Evolutionary conservation across 2,888 invertebrate species (phyloP), one percentile per base, ranked within the genome.

Genomic region (Linhomoeus sp.): DNA sequence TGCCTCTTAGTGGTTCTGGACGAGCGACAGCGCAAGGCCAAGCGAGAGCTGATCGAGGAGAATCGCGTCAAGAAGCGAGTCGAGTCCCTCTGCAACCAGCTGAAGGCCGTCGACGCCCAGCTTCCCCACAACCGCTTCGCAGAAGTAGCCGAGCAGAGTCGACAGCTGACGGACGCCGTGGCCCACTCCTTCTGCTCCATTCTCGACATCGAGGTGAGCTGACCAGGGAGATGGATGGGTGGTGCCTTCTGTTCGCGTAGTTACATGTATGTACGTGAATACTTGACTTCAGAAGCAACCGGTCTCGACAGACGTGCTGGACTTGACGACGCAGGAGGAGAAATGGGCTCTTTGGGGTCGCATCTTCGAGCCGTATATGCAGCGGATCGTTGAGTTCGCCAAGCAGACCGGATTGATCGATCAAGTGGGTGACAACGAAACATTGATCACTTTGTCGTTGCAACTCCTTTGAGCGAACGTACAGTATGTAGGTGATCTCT

Each of bases 1-100:
- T 33, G 12, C 15, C 15, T 15, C 54, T 51, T 56, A 70, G 70
- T 69, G 52, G 69, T 70, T 22, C 55, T 69, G 46, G 65, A 66
- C 52, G 69, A 70, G 46, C 56, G 52, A 46, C 68, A 70, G 51
- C 55, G 69, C 43, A 56, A 57, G 12, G 67, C 67, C 23, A 69
- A 70, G 49, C 53, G 68, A 42, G 62, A 64, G 49, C 50, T 69
- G 39, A 69, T 69, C 51, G 65, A 66, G 53, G 64, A 66, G 23
- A 69, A 70, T 48, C 58, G 70, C 37, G 57, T 58, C 45, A 45
- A 58, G 26, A 49, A 59, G 45, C 51, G 55, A 45, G 44, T 51
- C 7, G 64, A 63, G 40, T 50, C 33, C 24, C 36, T 42, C 7
- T 51, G 44, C 35, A 38, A n/a, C 19, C 41, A 41, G 26, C 48